phyloP scores from a whole-genome alignment of 2,888 invertebrate genomes.

The Lepidochitona cinerea region DNA sequence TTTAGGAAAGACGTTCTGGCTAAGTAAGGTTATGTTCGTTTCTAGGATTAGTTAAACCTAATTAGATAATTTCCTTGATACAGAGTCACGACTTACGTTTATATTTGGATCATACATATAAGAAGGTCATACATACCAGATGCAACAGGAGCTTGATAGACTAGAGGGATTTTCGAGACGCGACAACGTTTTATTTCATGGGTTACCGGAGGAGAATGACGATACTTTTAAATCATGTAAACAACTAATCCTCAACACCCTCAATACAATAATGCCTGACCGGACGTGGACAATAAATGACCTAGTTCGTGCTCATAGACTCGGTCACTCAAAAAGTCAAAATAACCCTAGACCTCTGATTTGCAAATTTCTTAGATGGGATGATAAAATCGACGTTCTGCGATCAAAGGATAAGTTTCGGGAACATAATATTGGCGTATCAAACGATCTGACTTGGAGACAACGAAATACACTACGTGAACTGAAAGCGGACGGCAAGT shows the following conservation, averaged over 20 bases:
- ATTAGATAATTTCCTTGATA: too few species aligned
- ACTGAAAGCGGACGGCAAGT: not conserved
- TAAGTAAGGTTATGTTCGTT: too few species aligned
- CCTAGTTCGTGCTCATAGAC: not conserved
- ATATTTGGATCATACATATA: too few species aligned
- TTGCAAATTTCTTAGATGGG: not conserved
- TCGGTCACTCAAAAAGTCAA: not conserved
- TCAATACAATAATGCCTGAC: not conserved
- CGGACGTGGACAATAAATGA: not conserved
- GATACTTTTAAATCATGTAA: not conserved
- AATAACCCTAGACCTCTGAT: not conserved
- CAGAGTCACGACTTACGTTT: too few species aligned
- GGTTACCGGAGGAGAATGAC: not conserved
- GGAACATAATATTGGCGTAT: not conserved
- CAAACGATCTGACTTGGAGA: not conserved
- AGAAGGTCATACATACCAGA: too few species aligned
- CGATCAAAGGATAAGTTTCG: not conserved
- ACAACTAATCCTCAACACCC: not conserved
- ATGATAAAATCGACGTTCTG: not conserved
- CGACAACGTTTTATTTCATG: not conserved
- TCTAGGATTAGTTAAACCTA: too few species aligned
- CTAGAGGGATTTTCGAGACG: not conserved
- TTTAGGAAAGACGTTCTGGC: too few species aligned
- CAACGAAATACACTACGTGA: not conserved
- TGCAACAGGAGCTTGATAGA: not conserved